Evolutionary conservation across 2,113 vertebrate genomes (phyloP), one percentile per base, ranked within the genome.

Genomic region (Laticauda colubrina): DNA sequence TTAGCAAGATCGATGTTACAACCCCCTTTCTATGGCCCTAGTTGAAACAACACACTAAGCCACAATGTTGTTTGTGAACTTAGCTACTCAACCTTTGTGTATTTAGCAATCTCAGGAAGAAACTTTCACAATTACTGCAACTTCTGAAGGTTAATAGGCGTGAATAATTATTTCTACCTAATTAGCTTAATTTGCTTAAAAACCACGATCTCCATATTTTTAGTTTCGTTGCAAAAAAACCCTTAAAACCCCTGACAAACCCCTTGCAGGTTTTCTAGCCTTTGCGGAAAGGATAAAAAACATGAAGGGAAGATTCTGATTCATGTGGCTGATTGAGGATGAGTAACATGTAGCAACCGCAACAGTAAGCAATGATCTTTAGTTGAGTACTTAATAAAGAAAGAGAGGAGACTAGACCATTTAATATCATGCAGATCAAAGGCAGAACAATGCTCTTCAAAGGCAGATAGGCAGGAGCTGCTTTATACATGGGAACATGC

Each of bases 381-480:
- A 91, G 87, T 48, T 23, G 11, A 88, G 57, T 61, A 54, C 54
- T 87, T 91, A 87, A 10, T 90, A 85, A 21, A 91, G 59, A 94
- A 96, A 89, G 56, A 59, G 61, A 29, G 75, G 39, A 81, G 95
- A 24, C n/a, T 34, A 54, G 91, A 90, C 87, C 94, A 94, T 86
- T 94, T 95, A 94, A 92, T 94, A 0, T 0, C 85, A 87, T 20
- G 10, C 0, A 95, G 94, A 96, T 96, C 96, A 96, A 97, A 96
- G 96, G 93, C 92, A 81, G 59, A 89, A 91, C 91, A 2, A 87
- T 90, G 91, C 57, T 93, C 94, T 96, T 96, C 93, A 96, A 96
- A 96, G 94, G 93, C 92, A 90, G 56, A 0, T 69, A 88, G 61
- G 0, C 81, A 88, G 92, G 29, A 94, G 90, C 85, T 12, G 51